Evolutionary conservation across 2,888 invertebrate genomes (phyloP).

Genomic region (Barypeithes pellucidus): DNA sequence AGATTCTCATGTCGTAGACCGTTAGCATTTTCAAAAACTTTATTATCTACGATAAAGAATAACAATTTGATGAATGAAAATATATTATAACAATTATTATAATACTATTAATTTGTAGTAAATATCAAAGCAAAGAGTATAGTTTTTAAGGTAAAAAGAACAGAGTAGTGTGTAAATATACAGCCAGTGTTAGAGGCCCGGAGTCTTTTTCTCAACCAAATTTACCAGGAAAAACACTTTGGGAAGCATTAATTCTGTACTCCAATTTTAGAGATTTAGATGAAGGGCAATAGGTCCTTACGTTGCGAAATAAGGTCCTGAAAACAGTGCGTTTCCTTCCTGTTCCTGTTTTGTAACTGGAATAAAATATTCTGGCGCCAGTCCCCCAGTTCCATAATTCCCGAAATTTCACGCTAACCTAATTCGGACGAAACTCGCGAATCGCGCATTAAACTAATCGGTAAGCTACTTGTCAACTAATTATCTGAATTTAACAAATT

Average conservation of each 20-base stretch:
- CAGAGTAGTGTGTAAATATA: too few species aligned
- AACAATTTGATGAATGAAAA: too few species aligned
- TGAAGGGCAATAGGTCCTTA: slow-evolving; percentile 72
- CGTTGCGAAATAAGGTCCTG: slow-evolving; percentile 87
- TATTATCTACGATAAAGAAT: slow-evolving; percentile 78
- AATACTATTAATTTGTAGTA: too few species aligned
- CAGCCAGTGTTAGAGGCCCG: too few species aligned
- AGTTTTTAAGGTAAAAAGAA: too few species aligned
- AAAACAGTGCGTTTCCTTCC: slow-evolving; percentile 82
- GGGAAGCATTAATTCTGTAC: background rate
- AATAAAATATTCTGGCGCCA: slow-evolving; percentile 83
- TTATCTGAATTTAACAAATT: slow-evolving; percentile 34
- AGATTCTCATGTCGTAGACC: slow-evolving; percentile 87
- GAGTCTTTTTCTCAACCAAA: too few species aligned
- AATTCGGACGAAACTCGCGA: slow-evolving; percentile 18
- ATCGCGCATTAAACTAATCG: slow-evolving; percentile 36
- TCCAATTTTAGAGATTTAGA: slow-evolving; percentile 30
- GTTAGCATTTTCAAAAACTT: slow-evolving; percentile 88
- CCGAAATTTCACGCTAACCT: slow-evolving; percentile 28
- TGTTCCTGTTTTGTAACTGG: slow-evolving; percentile 83
- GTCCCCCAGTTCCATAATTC: slow-evolving; percentile 50
- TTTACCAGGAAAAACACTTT: too few species aligned
- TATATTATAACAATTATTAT: too few species aligned
- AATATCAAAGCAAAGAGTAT: too few species aligned
- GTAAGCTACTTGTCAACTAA: slow-evolving; percentile 22